Evolutionary conservation across 2,113 vertebrate genomes (phyloP), one percentile per base, ranked within the genome.

Genomic region (Festucalex cinctus): DNA sequence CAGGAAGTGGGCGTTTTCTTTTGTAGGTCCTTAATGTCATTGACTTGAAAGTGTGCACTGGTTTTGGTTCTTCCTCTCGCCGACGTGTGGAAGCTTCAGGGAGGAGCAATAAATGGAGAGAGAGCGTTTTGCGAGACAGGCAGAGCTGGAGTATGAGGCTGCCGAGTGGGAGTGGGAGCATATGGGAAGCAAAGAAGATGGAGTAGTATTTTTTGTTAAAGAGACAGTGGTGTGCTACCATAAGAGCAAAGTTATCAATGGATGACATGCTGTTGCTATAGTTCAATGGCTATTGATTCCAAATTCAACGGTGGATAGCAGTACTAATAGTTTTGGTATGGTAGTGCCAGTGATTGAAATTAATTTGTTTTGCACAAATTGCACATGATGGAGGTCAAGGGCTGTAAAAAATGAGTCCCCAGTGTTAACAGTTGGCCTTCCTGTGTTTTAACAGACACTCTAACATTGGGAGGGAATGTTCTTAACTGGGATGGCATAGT

Each of bases 191-290:
- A 71, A 9, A n/a, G 36, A 54, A 63, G 62, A 73, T 74, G 63
- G 54, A 78, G 78, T 83, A 74, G 67, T 82, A 74, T 68, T 77
- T n/a, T 85, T 36, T 82, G 43, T 90, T 90, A 89, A 90, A 89
- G 86, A 44, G 70, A 77, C 75, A 86, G 77, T 35, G 58, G 73
- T 65, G 59, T 81, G 78, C 7, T 66, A 17, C n/a, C 36, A 19
- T 3, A 49, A 5, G 4, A 43, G 24, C 24, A 3, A 37, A 26
- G 5, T 35, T 22, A 6, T 51, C 9, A 51, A 51, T 51, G 19
- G 9, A 9, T 51, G 48, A 22, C 48, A 51, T 22, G 6, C 48
- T 22, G 48, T 51, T 51, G 2, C n/a, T 22, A 51, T 22, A 51
- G 20, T 10, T 2, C 8, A 51, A 12, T 59, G 28, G 5, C 16